Evolutionary conservation across 53 echinoderm and acorn worm species (phyloP).

Genomic region (Luidia sarsii): DNA sequence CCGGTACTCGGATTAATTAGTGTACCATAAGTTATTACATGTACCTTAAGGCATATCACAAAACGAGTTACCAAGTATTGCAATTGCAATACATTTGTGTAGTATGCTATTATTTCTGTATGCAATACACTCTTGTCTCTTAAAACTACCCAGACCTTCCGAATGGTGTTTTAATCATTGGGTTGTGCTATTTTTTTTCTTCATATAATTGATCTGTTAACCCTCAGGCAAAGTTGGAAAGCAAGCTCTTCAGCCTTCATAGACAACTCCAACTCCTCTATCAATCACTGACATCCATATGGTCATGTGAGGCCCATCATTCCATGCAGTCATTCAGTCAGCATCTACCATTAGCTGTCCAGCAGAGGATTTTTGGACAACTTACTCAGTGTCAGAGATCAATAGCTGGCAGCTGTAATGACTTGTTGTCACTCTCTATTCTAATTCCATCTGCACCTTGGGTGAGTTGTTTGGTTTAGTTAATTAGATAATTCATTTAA

Average conservation of each 20-base stretch:
- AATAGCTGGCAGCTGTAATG: conserved; percentile 78
- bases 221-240: conserved; percentile 92
- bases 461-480: conserved; percentile 77
- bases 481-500: background rate
- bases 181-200: no score
- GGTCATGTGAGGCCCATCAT: conserved; percentile 53
- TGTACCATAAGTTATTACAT: no score
- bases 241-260: conserved; percentile 83
- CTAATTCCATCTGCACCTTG: conserved; percentile 87
- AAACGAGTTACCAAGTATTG: no score
- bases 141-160: no score
- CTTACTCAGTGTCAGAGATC: conserved; percentile 57
- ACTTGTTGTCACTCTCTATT: conserved; percentile 72
- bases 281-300: conserved; percentile 65
- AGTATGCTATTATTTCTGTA: no score
- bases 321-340: conserved; percentile 41
- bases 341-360: conserved; percentile 61
- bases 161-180: no score
- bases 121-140: no score
- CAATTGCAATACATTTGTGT: no score
- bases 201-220: no score
- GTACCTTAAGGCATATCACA: no score
- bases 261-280: conserved; percentile 74
- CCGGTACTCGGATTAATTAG: no score
- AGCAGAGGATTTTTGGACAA: conserved; percentile 67